Conservation (phyloP, 2,113 vertebrate species). For the Scomber scombrus region DNA sequence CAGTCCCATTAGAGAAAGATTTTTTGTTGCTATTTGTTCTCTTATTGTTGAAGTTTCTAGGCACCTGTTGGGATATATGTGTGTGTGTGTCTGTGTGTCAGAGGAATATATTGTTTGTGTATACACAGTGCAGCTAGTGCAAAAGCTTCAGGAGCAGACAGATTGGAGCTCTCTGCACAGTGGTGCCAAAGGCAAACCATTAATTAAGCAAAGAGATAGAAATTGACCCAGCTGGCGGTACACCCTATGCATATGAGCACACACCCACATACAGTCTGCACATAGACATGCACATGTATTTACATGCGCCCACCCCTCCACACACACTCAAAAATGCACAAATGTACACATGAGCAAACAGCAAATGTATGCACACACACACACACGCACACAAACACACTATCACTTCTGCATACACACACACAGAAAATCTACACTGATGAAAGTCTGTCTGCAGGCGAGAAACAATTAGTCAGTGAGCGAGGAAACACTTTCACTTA, state of each 20-base stretch:
- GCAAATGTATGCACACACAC: slow-evolving; percentile 26
- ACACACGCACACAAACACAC: slow-evolving; percentile 12
- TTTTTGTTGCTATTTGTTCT: slow-evolving; percentile 11
- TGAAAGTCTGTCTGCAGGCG: slow-evolving; percentile 46
- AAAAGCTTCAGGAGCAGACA: slow-evolving; percentile 70
- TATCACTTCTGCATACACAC: background rate
- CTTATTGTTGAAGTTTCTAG: slow-evolving; percentile 2
- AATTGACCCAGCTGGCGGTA: slow-evolving; percentile 79
- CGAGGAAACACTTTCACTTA: slow-evolving; percentile 53
- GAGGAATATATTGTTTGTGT: slow-evolving; percentile 57
- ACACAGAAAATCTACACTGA: slow-evolving; percentile 6
- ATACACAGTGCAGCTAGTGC: slow-evolving; percentile 45
- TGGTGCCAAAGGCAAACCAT: slow-evolving; percentile 76
- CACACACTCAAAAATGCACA: slow-evolving; percentile 8
- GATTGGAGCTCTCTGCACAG: slow-evolving; percentile 70
- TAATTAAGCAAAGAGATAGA: slow-evolving; percentile 81
- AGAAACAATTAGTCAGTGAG: slow-evolving; percentile 49
- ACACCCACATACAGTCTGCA: background rate
- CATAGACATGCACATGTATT: slow-evolving; percentile 13
- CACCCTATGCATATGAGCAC: slow-evolving; percentile 51
- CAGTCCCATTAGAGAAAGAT: background rate
- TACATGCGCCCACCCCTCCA: slow-evolving; percentile 4
- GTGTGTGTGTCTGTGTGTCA: slow-evolving; percentile 39
- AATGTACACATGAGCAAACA: slow-evolving; percentile 21
- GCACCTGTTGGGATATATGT: slow-evolving; percentile 61